Conservation (phyloP, 2,888 invertebrate species). For the Argyresthia goedartella region DNA sequence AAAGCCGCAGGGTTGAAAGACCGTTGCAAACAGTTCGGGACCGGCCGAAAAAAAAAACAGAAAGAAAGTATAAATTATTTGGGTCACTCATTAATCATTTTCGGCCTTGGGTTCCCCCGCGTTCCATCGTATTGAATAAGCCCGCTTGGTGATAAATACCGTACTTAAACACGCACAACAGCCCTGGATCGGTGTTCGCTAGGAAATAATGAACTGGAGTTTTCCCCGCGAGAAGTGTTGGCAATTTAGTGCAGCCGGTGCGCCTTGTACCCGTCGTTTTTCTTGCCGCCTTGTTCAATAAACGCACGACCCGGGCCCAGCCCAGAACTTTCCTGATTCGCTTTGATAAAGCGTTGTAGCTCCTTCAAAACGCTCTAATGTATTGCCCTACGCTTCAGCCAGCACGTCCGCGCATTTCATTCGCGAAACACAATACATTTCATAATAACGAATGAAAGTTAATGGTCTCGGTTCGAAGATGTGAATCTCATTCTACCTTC, state of each 20-base stretch:
- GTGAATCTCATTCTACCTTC: too few relatives aligned
- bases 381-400: not conserved
- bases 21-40: too few relatives aligned
- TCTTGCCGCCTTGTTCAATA: constrained; percentile 55
- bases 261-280: constrained; percentile 51
- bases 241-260: constrained; percentile 58
- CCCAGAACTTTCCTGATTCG: constrained; percentile 23
- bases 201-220: constrained; percentile 56
- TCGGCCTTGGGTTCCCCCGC: not conserved
- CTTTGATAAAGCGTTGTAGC: constrained; percentile 3
- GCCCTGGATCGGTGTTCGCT: constrained; percentile 33
- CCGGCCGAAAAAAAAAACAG: not conserved
- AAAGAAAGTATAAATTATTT: not conserved
- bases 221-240: constrained; percentile 38
- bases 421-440: too few relatives aligned
- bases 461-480: too few relatives aligned
- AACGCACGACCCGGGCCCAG: constrained; percentile 31
- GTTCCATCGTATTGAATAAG: constrained; percentile 2
- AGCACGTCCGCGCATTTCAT: not conserved
- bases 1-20: too few relatives aligned
- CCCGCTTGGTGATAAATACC: constrained; percentile 3
- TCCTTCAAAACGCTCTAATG: not conserved
- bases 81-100: constrained; percentile 3
- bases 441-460: not conserved
- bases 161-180: constrained; percentile 15